Conservation (phyloP, 2,797 vertebrate species). For the Karalla daura region DNA sequence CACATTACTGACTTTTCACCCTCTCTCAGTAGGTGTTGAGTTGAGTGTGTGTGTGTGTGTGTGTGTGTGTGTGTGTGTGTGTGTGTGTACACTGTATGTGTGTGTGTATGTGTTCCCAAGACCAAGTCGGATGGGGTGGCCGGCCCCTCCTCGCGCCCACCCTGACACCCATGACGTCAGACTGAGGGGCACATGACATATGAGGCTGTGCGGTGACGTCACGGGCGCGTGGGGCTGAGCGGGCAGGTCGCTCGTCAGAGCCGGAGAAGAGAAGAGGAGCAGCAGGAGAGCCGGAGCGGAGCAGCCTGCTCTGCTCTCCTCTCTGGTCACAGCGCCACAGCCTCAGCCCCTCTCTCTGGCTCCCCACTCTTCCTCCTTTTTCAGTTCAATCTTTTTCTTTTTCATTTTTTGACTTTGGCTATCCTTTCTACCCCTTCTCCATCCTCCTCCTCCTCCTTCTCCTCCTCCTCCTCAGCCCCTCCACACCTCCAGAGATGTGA, state of each 20-base stretch:
- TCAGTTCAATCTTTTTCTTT: slow-evolving; percentile 47
- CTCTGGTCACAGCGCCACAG: slow-evolving; percentile 67
- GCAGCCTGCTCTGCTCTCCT: slow-evolving; percentile 63
- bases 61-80: too few relatives aligned
- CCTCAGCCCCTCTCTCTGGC: slow-evolving; percentile 62
- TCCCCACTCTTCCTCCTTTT: slow-evolving; percentile 63
- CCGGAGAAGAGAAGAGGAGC: slow-evolving; percentile 73
- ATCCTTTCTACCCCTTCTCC: slow-evolving; percentile 23
- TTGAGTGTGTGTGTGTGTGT: too few relatives aligned
- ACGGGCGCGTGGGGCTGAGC: slow-evolving; percentile 74
- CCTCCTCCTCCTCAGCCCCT: slow-evolving; percentile 13
- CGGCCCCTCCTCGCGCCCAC: background rate
- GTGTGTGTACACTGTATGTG: too few relatives aligned
- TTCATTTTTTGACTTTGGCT: background rate
- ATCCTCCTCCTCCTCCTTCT: slow-evolving; percentile 25
- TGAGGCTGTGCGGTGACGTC: slow-evolving; percentile 85
- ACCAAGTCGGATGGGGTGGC: too few relatives aligned
- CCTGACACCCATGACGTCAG: slow-evolving; percentile 31
- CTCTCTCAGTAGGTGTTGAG: too few relatives aligned
- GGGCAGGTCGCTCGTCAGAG: slow-evolving; percentile 82
- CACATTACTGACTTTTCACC: too few relatives aligned
- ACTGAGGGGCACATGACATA: slow-evolving; percentile 66
- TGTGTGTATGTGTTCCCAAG: too few relatives aligned
- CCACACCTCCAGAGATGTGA: slow-evolving; percentile 57
- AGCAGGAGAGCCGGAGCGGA: slow-evolving; percentile 72